Conservation (phyloP, 2,888 invertebrate genomes). For the Apodemia zela region DNA sequence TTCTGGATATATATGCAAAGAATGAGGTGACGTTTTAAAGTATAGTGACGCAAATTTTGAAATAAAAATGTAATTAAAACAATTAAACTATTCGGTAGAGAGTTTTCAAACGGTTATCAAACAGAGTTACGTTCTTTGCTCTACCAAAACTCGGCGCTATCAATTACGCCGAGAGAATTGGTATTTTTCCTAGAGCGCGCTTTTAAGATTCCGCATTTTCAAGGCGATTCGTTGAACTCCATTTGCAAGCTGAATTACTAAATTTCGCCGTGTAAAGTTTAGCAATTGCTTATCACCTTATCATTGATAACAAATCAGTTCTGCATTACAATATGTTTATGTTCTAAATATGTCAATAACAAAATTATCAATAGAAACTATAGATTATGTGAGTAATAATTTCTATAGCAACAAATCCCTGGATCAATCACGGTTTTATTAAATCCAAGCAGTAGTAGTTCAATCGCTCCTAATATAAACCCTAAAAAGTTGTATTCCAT, state of each 20-base stretch:
- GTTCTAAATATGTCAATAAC: neutral
- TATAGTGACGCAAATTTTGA: too few species aligned
- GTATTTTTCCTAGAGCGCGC: conserved; percentile 25
- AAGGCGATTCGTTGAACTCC: conserved; percentile 31
- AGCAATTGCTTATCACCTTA: conserved; percentile 21
- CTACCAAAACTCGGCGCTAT: conserved; percentile 1
- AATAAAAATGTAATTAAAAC: too few species aligned
- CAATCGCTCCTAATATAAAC: too few species aligned
- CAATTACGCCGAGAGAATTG: neutral
- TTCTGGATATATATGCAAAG: too few species aligned
- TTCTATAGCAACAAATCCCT: neutral
- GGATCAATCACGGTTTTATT: neutral
- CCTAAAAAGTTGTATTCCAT: neutral
- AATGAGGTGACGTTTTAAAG: too few species aligned
- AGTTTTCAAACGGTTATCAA: neutral
- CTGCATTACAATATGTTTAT: neutral
- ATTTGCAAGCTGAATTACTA: conserved; percentile 22
- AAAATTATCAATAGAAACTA: neutral
- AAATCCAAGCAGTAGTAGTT: too few species aligned
- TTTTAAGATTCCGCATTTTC: conserved; percentile 30
- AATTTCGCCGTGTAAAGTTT: conserved; percentile 9
- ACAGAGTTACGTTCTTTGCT: neutral
- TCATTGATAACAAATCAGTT: conserved; percentile 18
- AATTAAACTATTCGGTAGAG: too few species aligned
- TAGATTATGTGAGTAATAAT: neutral